These are phyloP conservation scores for Pseudomyrmex gracilis DNA, from an alignment of 1,140 invertebrate genomes.

Conservation along the genomic window DNA sequence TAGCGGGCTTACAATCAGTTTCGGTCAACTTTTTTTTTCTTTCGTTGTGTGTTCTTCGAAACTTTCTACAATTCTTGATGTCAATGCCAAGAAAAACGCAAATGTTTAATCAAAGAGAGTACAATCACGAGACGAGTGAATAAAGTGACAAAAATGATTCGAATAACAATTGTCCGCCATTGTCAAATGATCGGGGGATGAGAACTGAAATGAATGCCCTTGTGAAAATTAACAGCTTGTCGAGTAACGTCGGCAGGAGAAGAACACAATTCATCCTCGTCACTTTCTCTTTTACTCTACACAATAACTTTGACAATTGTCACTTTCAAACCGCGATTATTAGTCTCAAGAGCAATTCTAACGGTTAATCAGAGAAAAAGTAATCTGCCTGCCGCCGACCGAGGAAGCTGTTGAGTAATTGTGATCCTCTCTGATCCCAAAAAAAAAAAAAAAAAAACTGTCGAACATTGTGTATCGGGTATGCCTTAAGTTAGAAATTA, in stretches of 20 bases:
- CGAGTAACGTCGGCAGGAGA: constrained; percentile 56
- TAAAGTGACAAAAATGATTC: constrained; percentile 12
- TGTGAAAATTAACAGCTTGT: constrained; percentile 61
- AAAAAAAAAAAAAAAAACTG: not conserved
- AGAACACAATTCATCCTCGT: constrained; percentile 10
- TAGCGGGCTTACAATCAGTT: constrained; percentile 75
- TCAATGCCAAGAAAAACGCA: not conserved
- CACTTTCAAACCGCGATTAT: not conserved
- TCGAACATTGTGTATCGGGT: constrained; percentile 50
- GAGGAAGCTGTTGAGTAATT: constrained; percentile 35
- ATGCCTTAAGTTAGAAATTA: constrained; percentile 45
- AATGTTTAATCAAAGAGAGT: not conserved
- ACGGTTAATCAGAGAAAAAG: constrained; percentile 14
- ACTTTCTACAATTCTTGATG: not conserved
- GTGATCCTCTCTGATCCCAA: constrained; percentile 11
- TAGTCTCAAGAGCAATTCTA: constrained; percentile 1
- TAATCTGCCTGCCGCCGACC: constrained; percentile 53
- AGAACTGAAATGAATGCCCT: constrained; percentile 64
- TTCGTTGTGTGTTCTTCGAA: not conserved
- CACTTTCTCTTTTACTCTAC: not conserved
- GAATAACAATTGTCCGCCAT: constrained; percentile 38
- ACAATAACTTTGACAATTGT: not conserved
- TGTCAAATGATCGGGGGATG: constrained; percentile 37
- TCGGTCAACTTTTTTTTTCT: constrained; percentile 38
- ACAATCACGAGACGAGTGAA: not conserved